Percentiles rank a stretch among this genome's conserved stretches.
phyloP scores from a whole-genome alignment of 64 coral and sea anemone species.

The Cladopsammia gracilis region DNA sequence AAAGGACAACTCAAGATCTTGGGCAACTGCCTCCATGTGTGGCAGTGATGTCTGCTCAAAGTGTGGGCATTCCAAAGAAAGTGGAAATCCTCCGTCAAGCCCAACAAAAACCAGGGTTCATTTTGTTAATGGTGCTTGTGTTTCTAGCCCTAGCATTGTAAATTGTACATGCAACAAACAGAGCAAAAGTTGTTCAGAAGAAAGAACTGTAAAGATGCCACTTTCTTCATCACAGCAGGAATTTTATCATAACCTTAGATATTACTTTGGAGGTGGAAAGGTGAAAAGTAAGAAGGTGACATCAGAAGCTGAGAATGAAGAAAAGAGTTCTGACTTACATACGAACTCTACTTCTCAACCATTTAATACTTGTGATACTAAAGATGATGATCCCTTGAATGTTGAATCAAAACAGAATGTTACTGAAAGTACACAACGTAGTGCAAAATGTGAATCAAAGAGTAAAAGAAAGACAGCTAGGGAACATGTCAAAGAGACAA shows the following conservation, averaged over 20 bases:
- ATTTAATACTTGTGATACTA: background rate
- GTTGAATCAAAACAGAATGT: background rate
- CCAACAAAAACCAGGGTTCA: constrained; percentile 30
- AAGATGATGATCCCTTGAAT: background rate
- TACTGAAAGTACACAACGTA: background rate
- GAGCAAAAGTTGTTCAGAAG: background rate
- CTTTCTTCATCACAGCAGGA: constrained; percentile 76
- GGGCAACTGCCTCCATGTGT: background rate
- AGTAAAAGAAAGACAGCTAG: background rate
- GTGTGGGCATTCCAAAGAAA: background rate
- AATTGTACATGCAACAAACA: constrained; percentile 26
- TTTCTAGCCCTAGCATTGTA: background rate
- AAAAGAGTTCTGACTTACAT: background rate
- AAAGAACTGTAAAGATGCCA: background rate
- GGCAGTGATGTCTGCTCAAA: background rate
- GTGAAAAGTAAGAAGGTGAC: constrained; percentile 43
- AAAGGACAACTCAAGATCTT: background rate
- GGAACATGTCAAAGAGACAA: background rate
- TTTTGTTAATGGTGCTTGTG: constrained; percentile 45
- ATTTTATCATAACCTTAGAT: constrained; percentile 86
- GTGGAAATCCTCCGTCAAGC: background rate
- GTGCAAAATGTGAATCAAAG: background rate
- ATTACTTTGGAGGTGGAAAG: constrained; percentile 75
- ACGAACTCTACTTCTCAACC: background rate
- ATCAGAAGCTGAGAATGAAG: background rate